Conservation (phyloP, 2,888 invertebrate species). For the Steinernema hermaphroditum region DNA sequence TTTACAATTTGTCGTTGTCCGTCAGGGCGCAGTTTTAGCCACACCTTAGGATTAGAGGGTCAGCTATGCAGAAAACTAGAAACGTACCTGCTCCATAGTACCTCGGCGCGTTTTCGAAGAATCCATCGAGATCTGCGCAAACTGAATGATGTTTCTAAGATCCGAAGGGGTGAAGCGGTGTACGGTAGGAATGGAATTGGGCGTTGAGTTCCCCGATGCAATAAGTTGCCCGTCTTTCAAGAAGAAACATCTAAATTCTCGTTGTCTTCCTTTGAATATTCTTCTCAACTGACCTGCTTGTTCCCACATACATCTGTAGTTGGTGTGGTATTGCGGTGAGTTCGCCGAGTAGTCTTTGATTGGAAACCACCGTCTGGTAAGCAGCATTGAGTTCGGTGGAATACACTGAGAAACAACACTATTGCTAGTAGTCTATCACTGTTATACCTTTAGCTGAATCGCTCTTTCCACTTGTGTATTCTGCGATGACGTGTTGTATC, state of each 20-base stretch:
- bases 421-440: not conserved
- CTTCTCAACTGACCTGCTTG: not conserved
- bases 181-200: not conserved
- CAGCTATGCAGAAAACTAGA: too few relatives aligned
- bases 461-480: not conserved
- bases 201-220: slow-evolving; percentile 9
- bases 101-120: not conserved
- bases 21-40: slow-evolving; percentile 18
- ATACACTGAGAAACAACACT: not conserved
- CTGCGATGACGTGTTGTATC: not conserved
- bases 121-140: not conserved
- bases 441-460: not conserved
- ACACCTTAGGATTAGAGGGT: not conserved
- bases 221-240: slow-evolving; percentile 8
- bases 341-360: not conserved
- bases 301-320: slow-evolving; percentile 13
- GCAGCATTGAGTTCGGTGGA: not conserved
- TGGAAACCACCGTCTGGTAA: not conserved
- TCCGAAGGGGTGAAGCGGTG: slow-evolving; percentile 3
- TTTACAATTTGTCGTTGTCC: slow-evolving; percentile 21
- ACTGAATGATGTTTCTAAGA: slow-evolving; percentile 1
- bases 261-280: not conserved
- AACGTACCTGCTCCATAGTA: slow-evolving; percentile 21
- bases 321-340: slow-evolving; percentile 12
- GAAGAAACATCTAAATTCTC: not conserved